A percentile compares a stretch with the other conserved stretches of the same genome.
Evolutionary conservation across 1,140 invertebrate species (phyloP).

Genomic region (Leptinotarsa defecta): DNA sequence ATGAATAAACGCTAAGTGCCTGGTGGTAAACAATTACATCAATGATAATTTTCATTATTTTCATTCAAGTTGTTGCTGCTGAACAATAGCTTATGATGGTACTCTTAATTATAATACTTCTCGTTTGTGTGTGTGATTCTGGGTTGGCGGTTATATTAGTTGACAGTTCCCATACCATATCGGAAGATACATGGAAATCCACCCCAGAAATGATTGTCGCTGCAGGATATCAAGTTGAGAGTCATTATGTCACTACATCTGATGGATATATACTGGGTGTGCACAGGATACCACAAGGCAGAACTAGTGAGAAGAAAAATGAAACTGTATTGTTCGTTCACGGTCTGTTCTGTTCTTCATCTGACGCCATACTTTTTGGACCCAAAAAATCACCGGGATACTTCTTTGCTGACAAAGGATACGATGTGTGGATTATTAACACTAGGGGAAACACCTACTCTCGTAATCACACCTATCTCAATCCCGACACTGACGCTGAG

Average conservation of each 20-base stretch:
- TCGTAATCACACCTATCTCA: constrained; percentile 62
- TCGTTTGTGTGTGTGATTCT: too few species aligned
- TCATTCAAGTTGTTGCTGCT: too few species aligned
- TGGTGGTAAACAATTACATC: too few species aligned
- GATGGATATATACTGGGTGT: constrained; percentile 67
- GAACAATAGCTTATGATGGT: too few species aligned
- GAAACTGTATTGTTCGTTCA: constrained; percentile 61
- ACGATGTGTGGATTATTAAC: constrained; percentile 71
- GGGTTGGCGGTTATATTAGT: too few species aligned
- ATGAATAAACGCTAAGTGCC: too few species aligned
- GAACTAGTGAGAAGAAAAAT: constrained; percentile 43
- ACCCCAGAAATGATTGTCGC: constrained; percentile 32
- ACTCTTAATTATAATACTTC: too few species aligned
- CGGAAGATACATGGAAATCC: neutral
- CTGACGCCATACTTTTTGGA: constrained; percentile 67
- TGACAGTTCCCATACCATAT: too few species aligned
- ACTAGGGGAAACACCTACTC: constrained; percentile 71
- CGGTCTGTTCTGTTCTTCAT: constrained; percentile 68
- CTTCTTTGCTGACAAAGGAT: constrained; percentile 63
- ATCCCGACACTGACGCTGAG: constrained; percentile 61
- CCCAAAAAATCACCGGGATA: constrained; percentile 43
- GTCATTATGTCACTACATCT: constrained; percentile 67
- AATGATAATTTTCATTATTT: too few species aligned
- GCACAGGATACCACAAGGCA: constrained; percentile 37
- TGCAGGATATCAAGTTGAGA: constrained; percentile 60